Conservation (phyloP, 2,113 vertebrate species). For the Corydoras sp. region DNA sequence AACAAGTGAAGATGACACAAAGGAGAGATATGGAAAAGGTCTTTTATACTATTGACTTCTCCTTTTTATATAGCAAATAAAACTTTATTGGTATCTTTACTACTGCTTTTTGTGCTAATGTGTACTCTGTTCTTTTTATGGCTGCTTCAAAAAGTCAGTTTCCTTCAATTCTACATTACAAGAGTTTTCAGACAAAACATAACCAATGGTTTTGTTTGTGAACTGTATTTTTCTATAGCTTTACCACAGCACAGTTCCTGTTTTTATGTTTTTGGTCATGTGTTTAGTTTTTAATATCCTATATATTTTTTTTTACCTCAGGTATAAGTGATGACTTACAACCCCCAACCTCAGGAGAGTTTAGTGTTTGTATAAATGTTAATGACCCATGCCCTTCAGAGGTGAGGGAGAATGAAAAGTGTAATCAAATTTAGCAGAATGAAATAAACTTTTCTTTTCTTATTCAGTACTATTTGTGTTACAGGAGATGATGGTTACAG, state of each 20-base stretch:
- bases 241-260: background rate
- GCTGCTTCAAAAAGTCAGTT: background rate
- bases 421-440: background rate
- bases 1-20: slow-evolving; percentile 46
- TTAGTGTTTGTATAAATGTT: slow-evolving; percentile 15
- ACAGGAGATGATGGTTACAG: slow-evolving; percentile 11
- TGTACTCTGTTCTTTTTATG: background rate
- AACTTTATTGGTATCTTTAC: background rate
- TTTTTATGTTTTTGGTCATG: background rate
- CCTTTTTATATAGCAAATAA: background rate
- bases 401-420: background rate
- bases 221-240: no score
- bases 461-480: background rate
- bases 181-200: background rate
- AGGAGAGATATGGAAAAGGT: slow-evolving; percentile 30
- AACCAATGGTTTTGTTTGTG: no score
- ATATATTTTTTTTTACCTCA: slow-evolving; percentile 9
- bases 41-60: background rate
- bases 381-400: slow-evolving; percentile 6
- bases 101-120: background rate
- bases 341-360: slow-evolving; percentile 40
- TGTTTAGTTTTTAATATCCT: background rate
- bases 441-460: background rate
- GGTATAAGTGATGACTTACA: slow-evolving; percentile 39
- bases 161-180: no score